Percentiles rank a stretch among this genome's conserved stretches.
Conservation (phyloP, 2,888 invertebrate species). For the Lepidochitona cinerea region DNA sequence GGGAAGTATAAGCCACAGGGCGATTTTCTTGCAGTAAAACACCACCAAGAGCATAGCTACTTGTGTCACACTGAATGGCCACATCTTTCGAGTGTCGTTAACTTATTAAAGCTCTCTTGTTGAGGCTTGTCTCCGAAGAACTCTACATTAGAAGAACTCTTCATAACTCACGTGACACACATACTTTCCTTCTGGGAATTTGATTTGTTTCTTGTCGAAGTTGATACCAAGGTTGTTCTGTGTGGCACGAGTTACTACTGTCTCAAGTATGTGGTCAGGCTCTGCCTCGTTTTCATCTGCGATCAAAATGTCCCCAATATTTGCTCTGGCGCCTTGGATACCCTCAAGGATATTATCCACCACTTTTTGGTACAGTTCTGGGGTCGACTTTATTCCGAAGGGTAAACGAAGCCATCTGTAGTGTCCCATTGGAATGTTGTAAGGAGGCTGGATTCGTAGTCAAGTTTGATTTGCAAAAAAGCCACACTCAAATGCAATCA, state of each 20-base stretch:
- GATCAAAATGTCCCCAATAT: conserved; percentile 38
- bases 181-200: conserved; percentile 21
- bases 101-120: conserved; percentile 16
- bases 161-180: conserved; percentile 29
- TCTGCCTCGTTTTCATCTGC: conserved; percentile 25
- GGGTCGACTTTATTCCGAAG: conserved; percentile 34
- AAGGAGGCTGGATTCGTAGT: conserved; percentile 32
- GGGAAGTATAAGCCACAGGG: conserved; percentile 2
- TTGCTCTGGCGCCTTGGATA: conserved; percentile 30
- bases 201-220: conserved; percentile 26
- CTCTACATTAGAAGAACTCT: conserved; percentile 22
- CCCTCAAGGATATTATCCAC: conserved; percentile 38
- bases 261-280: conserved; percentile 30
- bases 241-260: conserved; percentile 28
- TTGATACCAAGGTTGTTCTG: conserved; percentile 33
- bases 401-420: conserved; percentile 38
- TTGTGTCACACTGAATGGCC: conserved; percentile 31
- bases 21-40: conserved; percentile 31
- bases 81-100: conserved; percentile 5
- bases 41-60: conserved; percentile 33
- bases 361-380: conserved; percentile 38
- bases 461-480: conserved; percentile 39
- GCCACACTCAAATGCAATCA: conserved; percentile 39
- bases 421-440: conserved; percentile 43
- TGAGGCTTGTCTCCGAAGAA: conserved; percentile 32